Evolutionary conservation across 2,113 vertebrate species (phyloP), one percentile per base, ranked within the genome.

Genomic region (Chunga burmeisteri): DNA sequence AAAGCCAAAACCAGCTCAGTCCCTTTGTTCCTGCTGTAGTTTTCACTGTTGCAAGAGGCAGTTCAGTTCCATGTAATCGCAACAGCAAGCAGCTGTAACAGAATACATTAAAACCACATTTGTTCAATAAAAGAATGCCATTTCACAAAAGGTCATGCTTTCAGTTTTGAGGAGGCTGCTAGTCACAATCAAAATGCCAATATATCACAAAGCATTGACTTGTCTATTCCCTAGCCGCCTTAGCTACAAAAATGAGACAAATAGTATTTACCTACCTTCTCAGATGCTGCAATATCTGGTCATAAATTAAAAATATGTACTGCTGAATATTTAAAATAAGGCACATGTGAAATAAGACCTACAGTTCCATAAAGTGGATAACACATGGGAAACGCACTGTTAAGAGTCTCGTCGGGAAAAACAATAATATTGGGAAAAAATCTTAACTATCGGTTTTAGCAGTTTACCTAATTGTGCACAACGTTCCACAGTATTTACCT

Each of bases 91-190:
- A 91, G 83, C 83, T 92, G 87, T 56, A 94, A 72, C 77, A 91
- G 83, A 97, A 93, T 82, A 68, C 72, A 94, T 91, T 92, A 91
- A 93, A 94, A 78, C 1, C 89, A 84, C 93, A 94, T 94, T 93
- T 94, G 86, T 82, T 95, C 92, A 92, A 94, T 91, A 94, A 87
- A 91, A 91, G 44, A 86, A 89, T 86, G 89, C 61, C 90, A 92
- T 92, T 96, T 96, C 81, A 68, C 61, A 63, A 96, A 96, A 96
- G 96, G 94, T 95, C 95, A 85, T 34, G 73, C 86, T 92, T 94
- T 89, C 88, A 81, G 92, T 91, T 94, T 88, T 87, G 81, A 91
- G 89, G 17, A 79, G 78, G 59, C 77, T 81, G 86, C 83, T 89
- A 87, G 81, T 93, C 88, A 94, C 86, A 88, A 93, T 72, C 59